These are phyloP conservation scores for Brachyopa scutellaris DNA, from an alignment of 2,888 invertebrate genomes.

Conservation along the genomic window DNA sequence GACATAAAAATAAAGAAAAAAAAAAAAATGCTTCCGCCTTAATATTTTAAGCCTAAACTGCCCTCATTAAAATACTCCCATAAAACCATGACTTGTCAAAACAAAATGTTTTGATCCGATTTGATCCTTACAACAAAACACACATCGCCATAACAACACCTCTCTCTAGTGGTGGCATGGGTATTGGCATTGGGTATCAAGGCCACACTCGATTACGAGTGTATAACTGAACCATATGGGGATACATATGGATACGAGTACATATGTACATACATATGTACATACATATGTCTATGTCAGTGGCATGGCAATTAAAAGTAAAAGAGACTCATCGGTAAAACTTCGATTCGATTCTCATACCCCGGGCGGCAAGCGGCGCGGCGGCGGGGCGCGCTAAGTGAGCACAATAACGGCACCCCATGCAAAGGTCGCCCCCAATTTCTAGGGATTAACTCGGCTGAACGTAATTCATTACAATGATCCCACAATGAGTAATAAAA, in stretches of 20 bases:
- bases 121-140: conserved; percentile 51
- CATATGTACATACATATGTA: background rate
- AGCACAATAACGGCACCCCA: conserved; percentile 18
- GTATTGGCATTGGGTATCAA: no score
- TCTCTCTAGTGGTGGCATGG: background rate
- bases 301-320: conserved; percentile 62
- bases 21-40: conserved; percentile 11
- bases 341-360: conserved; percentile 57
- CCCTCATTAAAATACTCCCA: conserved; percentile 44
- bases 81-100: conserved; percentile 59
- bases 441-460: conserved; percentile 68
- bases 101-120: conserved; percentile 63
- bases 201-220: background rate
- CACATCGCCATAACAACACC: conserved; percentile 44
- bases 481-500: conserved; percentile 71
- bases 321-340: conserved; percentile 43
- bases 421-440: conserved; percentile 63
- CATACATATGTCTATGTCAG: conserved; percentile 23
- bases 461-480: conserved; percentile 72
- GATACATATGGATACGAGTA: no score
- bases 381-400: background rate
- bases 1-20: no score
- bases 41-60: conserved; percentile 35
- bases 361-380: background rate
- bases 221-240: background rate